Conservation (phyloP, 2,888 invertebrate genomes). For the Scaptomyza parva region DNA sequence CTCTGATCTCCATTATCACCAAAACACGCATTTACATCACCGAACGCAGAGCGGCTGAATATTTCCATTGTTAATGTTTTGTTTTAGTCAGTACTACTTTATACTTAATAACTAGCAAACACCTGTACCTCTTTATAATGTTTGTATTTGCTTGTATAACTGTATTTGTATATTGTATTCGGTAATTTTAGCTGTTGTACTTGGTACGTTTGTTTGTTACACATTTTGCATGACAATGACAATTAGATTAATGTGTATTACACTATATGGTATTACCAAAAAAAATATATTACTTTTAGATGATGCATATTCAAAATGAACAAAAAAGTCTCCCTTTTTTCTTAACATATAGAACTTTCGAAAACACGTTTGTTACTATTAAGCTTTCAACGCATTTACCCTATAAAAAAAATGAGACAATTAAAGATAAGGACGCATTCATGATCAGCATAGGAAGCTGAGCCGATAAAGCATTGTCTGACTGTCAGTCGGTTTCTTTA, state of each 20-base stretch:
- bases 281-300: constrained; percentile 65
- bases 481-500: too few species aligned
- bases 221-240: constrained; percentile 75
- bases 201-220: constrained; percentile 62
- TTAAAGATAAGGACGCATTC: too few species aligned
- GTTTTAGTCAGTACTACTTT: constrained; percentile 61
- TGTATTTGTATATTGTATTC: constrained; percentile 39
- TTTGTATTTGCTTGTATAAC: constrained; percentile 34
- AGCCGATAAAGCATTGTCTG: too few species aligned
- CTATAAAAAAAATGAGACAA: too few species aligned
- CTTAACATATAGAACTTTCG: background rate
- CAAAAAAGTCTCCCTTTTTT: background rate
- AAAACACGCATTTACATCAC: background rate
- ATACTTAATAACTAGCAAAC: constrained; percentile 47
- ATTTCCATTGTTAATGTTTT: constrained; percentile 66
- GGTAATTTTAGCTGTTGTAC: constrained; percentile 35
- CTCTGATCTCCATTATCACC: constrained; percentile 10
- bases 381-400: too few species aligned
- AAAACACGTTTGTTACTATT: background rate
- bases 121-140: constrained; percentile 57
- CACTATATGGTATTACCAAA: constrained; percentile 69
- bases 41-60: constrained; percentile 27
- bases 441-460: too few species aligned
- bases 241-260: constrained; percentile 73
- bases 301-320: constrained; percentile 63